Conservation (phyloP, 2,797 vertebrate species). For the Chiloscyllium punctatum region DNA sequence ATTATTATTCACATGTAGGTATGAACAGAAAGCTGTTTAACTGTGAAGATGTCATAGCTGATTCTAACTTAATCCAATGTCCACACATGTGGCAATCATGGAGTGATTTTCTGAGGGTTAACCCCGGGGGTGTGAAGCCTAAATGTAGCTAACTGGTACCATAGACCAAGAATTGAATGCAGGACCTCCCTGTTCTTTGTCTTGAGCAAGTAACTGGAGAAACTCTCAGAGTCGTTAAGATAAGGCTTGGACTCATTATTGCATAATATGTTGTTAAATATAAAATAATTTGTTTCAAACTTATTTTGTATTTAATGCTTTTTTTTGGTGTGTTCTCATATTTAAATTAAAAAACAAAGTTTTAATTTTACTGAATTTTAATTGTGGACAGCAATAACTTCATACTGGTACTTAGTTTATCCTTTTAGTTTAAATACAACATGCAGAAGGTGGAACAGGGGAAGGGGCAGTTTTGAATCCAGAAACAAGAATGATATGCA, state of each 20-base stretch:
- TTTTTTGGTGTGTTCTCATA: too few species aligned
- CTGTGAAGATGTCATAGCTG: not conserved
- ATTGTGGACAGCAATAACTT: not conserved
- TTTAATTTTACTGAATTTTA: not conserved
- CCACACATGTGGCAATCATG: not conserved
- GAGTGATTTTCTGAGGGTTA: not conserved
- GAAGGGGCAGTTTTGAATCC: not conserved
- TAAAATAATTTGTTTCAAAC: not conserved
- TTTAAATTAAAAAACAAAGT: too few species aligned
- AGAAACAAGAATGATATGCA: not conserved
- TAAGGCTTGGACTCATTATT: not conserved
- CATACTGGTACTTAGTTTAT: not conserved
- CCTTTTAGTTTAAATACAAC: not conserved
- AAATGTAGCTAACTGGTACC: not conserved
- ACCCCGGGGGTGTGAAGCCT: not conserved
- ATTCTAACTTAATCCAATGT: not conserved
- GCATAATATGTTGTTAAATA: not conserved
- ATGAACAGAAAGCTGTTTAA: slow-evolving; percentile 23
- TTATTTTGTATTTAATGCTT: too few species aligned
- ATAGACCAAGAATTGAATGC: not conserved
- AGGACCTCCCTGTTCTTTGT: not conserved
- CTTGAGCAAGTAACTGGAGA: not conserved
- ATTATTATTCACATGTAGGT: not conserved
- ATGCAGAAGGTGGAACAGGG: not conserved
- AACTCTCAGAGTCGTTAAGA: not conserved